A percentile compares a stretch with the other conserved stretches of the same genome.
Evolutionary conservation across 2,113 vertebrate genomes (phyloP).

Genomic region (cat (Felis catus)): DNA sequence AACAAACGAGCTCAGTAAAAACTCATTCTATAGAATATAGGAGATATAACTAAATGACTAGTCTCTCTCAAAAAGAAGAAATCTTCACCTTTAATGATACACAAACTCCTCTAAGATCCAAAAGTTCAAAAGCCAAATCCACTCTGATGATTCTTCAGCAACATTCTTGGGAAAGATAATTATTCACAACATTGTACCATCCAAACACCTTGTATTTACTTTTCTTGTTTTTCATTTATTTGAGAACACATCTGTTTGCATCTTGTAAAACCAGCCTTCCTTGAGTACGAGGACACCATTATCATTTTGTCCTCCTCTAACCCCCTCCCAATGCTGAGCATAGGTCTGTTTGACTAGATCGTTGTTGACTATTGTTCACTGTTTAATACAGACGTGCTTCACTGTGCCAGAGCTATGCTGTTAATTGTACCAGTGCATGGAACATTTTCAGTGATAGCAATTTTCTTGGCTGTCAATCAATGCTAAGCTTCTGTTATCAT

Average conservation of each 20-base stretch:
- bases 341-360: neutral
- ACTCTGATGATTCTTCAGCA: neutral
- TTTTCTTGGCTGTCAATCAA: neutral
- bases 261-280: neutral
- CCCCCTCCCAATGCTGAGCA: neutral
- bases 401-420: accelerated
- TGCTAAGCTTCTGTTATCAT: neutral
- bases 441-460: neutral
- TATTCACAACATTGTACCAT: neutral
- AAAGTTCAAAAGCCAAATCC: neutral
- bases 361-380: neutral
- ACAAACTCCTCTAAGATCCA: neutral
- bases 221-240: neutral
- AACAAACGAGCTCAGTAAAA: neutral
- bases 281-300: neutral
- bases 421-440: neutral
- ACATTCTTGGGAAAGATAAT: neutral
- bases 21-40: neutral
- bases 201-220: neutral
- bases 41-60: neutral
- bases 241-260: neutral
- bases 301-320: neutral
- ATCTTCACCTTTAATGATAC: neutral
- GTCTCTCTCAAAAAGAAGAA: neutral
- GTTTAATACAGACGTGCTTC: neutral